Evolutionary conservation across 1,140 invertebrate genomes (phyloP), one percentile per base, ranked within the genome.

Genomic region (Apis florea): DNA sequence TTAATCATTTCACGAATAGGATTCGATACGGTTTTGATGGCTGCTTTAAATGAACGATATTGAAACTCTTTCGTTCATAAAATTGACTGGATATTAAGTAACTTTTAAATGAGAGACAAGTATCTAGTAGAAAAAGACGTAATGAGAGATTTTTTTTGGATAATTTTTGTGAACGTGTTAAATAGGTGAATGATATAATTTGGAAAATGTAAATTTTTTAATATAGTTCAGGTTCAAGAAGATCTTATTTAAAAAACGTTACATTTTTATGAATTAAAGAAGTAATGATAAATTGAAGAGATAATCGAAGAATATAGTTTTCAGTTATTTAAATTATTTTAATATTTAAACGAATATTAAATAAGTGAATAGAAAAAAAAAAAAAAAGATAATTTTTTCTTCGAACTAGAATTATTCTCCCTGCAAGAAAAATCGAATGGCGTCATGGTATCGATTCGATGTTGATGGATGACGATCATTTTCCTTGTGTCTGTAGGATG

Each of bases 391-490:
- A 15, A 21, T 26, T 12, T 8, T 47, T 12, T 51, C 8, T 66
- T 73, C 66, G 24, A 24, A 3, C 0, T 3, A 1, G 68, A 24
- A 63, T 66, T 31, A 76, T 73, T 40, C 56, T 40, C 5, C 47
- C 1, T 24, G 40, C 4, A 54, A 71, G 67, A 72, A 61, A 68
- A 80, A 83, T 77, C 24, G 82, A 72, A 59, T 49, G 67, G 56
- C 72, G 70, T 79, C 74, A 51, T 24, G 47, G 13, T 51, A 73
- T 83, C 61, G 73, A 71, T 64, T 12, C 58, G 74, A 84, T 77
- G 77, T 67, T 84, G 83, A 86, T 86, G 67, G 85, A 86, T 78
- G 77, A 82, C 64, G 64, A 75, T 68, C 26, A 68, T 78, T 77
- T 70, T 40, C 66, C 75, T 21, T 54, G 70, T 76, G 53, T 63